Percentiles rank a stretch among this genome's conserved stretches.
These are phyloP conservation scores for silkworm (Bombyx mori) DNA, from an alignment of 1,140 invertebrate genomes.

Conservation along the genomic window ASM3026992v2 NC_085109.1:3355501-3356000, in stretches of 20 bases:
- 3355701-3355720: constrained; percentile 28
- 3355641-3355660: no score
- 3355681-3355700: constrained; percentile 27
- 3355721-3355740: constrained; percentile 62
- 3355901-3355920: constrained; percentile 29
- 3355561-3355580: constrained; percentile 61
- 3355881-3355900: constrained; percentile 20
- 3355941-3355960: constrained; percentile 1
- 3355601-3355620: constrained; percentile 30
- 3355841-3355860: no score
- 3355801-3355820: no score
- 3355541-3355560: constrained; percentile 66
- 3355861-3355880: no score
- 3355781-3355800: no score
- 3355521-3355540: constrained; percentile 22
- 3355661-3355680: constrained; percentile 1
- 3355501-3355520: no score
- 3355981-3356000: no score
- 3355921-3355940: constrained; percentile 17
- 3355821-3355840: no score
- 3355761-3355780: no score
- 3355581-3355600: constrained; percentile 35
- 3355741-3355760: constrained; percentile 45
- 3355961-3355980: no score
- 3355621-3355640: no score